Evolutionary conservation across 2,797 vertebrate genomes (phyloP).

Genomic region (Bovichtus variegatus): DNA sequence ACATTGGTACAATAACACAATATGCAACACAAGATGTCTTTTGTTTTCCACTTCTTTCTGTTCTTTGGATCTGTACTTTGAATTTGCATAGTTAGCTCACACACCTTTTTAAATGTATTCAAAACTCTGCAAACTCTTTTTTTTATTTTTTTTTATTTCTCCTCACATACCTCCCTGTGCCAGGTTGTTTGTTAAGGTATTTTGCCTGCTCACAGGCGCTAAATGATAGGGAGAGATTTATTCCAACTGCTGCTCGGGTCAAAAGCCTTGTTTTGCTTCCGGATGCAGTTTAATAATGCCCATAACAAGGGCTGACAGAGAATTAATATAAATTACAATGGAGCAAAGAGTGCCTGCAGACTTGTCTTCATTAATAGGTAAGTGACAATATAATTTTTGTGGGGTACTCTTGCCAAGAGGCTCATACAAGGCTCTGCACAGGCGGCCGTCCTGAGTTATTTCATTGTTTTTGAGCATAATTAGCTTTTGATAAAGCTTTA

Average conservation of each 20-base stretch:
- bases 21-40: not conserved
- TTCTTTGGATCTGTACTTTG: conserved; percentile 8
- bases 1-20: not conserved
- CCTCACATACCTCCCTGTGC: conserved; percentile 52
- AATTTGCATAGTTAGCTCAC: conserved; percentile 28
- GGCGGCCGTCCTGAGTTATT: conserved; percentile 69
- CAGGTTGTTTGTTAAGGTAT: conserved; percentile 70
- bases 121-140: conserved; percentile 22
- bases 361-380: conserved; percentile 86
- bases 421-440: conserved; percentile 39
- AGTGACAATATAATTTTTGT: conserved; percentile 81
- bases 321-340: conserved; percentile 86
- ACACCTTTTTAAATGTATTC: conserved; percentile 37
- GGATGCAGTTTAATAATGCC: conserved; percentile 79
- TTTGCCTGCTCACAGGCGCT: conserved; percentile 52
- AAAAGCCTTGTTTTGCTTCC: conserved; percentile 76
- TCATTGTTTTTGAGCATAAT: conserved; percentile 77
- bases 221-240: conserved; percentile 75
- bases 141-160: conserved; percentile 50
- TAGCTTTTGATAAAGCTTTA: conserved; percentile 73
- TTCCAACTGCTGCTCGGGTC: conserved; percentile 73
- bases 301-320: conserved; percentile 80
- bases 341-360: conserved; percentile 76
- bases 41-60: not conserved
- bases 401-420: conserved; percentile 63